phyloP scores from a whole-genome alignment of 2,888 invertebrate species.

The Lycophotia porphyrea region DNA sequence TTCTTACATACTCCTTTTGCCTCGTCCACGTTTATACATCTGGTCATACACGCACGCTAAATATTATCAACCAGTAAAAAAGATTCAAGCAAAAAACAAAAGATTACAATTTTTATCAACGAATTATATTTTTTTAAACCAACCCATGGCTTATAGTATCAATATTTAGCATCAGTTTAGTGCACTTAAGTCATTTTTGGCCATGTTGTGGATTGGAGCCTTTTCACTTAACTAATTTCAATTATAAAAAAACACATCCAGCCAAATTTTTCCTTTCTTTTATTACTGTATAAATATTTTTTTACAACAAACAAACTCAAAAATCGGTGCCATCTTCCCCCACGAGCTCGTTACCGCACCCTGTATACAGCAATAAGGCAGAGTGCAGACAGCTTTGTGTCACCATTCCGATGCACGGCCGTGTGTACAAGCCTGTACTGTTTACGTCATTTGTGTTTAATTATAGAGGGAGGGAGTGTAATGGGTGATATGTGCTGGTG shows the following conservation, averaged over 20 bases:
- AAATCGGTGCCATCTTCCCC: neutral
- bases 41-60: no score
- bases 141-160: no score
- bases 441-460: slow-evolving; percentile 85
- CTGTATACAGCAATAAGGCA: slow-evolving; percentile 84
- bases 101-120: no score
- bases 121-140: no score
- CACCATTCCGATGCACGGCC: slow-evolving; percentile 78
- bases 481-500: slow-evolving; percentile 58
- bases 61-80: no score
- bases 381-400: slow-evolving; percentile 87
- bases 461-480: slow-evolving; percentile 70
- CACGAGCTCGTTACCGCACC: slow-evolving; percentile 60
- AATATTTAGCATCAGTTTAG: no score
- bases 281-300: neutral
- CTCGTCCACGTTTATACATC: no score
- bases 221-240: no score
- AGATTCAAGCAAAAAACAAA: no score
- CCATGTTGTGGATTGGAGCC: no score
- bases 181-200: no score
- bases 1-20: no score
- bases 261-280: neutral
- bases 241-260: neutral
- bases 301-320: slow-evolving; percentile 1
- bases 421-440: slow-evolving; percentile 67